Evolutionary conservation across 2,113 vertebrate genomes (phyloP), one percentile per base, ranked within the genome.

Genomic region (Todiramphus saurophagus): DNA sequence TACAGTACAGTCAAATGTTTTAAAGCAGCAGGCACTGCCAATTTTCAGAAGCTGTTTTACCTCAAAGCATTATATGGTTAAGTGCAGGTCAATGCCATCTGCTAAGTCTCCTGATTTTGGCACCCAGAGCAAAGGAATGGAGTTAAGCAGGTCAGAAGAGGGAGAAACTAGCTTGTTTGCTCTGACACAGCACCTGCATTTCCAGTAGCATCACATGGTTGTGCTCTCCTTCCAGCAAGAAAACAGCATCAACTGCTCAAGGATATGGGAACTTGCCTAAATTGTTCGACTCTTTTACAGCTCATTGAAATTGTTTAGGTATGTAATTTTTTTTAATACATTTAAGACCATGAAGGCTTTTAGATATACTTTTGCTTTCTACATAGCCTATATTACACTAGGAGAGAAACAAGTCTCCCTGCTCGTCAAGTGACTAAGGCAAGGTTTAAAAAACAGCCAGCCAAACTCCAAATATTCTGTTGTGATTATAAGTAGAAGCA

Each of bases 101-200:
- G 13, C n/a, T 11, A 18, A n/a, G 13, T 24, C 13, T 44, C 23
- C 37, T n/a, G 13, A 27, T 43, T 66, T 69, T 66, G 17, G 17
- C 23, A 69, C 11, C 19, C 58, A 21, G 37, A 69, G 18, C 25
- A 67, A 28, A 81, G 7, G 4, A 53, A 48, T 14, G 17, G 37
- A 30, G 19, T 55, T 56, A 44, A 92, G 59, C 31, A 83, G 25
- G 5, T 1, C 44, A 56, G 24, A 56, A 62, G 19, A 41, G 7
- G 20, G 44, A 83, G 37, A 43, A 60, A 41, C 41, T 41, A 41
- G 41, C 12, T 41, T 41, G 41, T 41, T 41, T 41, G 41, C 16
- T 31, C 35, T 30, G 73, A n/a, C 5, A 24, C 0, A 20, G 5
- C 1, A 10, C 2, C 4, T 7, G 9, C 28, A 6, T 11, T 41